phyloP scores from a whole-genome alignment of 2,888 invertebrate species.

The Platycnemis pennipes region DNA sequence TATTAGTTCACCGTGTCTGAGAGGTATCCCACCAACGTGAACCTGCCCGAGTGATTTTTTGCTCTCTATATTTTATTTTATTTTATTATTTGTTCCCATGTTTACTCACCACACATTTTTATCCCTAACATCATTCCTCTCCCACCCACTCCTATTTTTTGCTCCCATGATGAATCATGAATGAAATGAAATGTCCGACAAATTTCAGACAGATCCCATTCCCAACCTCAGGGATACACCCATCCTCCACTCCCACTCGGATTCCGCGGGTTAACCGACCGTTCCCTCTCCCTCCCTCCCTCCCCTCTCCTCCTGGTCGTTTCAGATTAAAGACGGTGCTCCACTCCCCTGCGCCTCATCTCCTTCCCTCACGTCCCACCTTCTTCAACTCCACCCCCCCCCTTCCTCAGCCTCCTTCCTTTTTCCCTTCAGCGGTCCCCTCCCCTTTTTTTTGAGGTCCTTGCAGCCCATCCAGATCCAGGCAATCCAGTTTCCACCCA shows the following conservation, averaged over 20 bases:
- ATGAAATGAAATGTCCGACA: slow-evolving; percentile 39
- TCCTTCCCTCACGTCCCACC: not conserved
- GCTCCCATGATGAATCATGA: slow-evolving; percentile 26
- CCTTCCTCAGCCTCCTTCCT: not conserved
- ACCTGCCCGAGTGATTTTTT: not conserved
- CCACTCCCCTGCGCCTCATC: not conserved
- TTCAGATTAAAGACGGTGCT: not conserved
- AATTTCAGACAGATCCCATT: slow-evolving; percentile 36
- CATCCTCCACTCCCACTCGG: slow-evolving; percentile 3
- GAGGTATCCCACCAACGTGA: not conserved
- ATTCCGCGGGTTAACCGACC: not conserved
- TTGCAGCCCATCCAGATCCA: not conserved
- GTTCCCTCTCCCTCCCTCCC: not conserved
- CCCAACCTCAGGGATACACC: not conserved
- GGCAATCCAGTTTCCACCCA: slow-evolving; percentile 36
- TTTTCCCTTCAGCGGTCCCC: not conserved
- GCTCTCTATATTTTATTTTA: not conserved
- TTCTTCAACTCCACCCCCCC: not conserved
- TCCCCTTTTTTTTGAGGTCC: not conserved
- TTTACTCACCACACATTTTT: not conserved
- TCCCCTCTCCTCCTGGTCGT: not conserved
- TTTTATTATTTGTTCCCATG: not conserved
- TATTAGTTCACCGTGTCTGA: not conserved
- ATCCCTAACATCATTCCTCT: not conserved
- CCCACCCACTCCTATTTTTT: not conserved